These are phyloP conservation scores for Coptodon rendalli DNA, from an alignment of 2,113 vertebrate species.

Conservation along the genomic window DNA sequence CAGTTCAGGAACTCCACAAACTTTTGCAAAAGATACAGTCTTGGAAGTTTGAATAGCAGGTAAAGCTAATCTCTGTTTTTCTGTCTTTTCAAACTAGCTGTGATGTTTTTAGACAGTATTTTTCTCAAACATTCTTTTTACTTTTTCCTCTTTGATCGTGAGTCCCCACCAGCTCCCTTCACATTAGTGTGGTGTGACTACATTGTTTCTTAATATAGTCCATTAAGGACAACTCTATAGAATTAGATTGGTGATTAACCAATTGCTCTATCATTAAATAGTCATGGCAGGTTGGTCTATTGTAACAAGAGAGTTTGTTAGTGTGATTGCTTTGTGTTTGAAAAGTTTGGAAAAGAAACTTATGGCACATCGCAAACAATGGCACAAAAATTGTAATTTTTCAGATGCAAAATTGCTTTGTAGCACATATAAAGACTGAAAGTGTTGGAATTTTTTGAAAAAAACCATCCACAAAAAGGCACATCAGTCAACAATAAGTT, in stretches of 20 bases:
- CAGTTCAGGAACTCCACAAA: neutral
- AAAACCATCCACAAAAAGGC: neutral
- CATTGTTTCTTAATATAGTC: neutral
- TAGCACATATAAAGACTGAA: neutral
- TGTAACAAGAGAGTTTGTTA: neutral
- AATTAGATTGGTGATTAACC: neutral
- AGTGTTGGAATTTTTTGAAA: neutral
- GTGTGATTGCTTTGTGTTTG: neutral
- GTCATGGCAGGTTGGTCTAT: neutral
- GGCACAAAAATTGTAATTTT: fast-evolving
- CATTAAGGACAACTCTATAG: neutral
- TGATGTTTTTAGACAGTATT: neutral
- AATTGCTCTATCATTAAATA: neutral
- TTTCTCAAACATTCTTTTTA: neutral
- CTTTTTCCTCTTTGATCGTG: neutral
- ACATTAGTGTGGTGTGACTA: neutral
- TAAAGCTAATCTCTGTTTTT: neutral
- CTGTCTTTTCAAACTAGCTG: neutral
- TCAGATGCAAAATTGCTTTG: neutral
- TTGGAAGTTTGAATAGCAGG: neutral
- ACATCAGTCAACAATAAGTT: neutral
- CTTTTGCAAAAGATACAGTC: neutral
- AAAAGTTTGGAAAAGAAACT: neutral
- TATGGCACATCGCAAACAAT: neutral
- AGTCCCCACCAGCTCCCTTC: neutral